A percentile compares a stretch with the other conserved stretches of the same genome.
Conservation (phyloP, 2,113 vertebrate species). For the Corapipo altera region DNA sequence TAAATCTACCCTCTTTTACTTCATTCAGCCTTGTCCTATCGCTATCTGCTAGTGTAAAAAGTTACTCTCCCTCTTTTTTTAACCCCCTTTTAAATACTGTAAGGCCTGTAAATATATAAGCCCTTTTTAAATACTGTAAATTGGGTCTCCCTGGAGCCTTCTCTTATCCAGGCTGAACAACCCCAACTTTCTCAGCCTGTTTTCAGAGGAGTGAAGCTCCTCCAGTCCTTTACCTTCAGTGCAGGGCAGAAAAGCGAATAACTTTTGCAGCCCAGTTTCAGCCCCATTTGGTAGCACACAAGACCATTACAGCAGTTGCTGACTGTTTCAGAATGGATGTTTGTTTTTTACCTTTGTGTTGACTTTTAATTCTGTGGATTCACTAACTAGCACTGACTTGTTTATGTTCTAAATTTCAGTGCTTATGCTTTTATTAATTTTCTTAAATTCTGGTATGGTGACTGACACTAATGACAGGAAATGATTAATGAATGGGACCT, state of each 20-base stretch:
- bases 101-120: neutral
- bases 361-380: neutral
- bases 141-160: neutral
- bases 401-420: neutral
- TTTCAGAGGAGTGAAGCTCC: neutral
- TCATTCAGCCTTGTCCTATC: fast-evolving
- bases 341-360: neutral
- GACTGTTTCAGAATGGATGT: neutral
- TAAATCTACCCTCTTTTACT: neutral
- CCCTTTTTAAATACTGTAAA: neutral
- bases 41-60: neutral
- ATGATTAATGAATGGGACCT: neutral
- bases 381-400: neutral
- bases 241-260: neutral
- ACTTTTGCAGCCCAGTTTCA: neutral
- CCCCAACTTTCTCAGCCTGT: neutral
- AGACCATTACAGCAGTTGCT: neutral
- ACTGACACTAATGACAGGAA: conserved; percentile 26
- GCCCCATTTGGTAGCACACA: fast-evolving
- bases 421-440: neutral
- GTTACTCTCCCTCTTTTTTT: neutral
- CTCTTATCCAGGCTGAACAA: neutral
- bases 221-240: neutral
- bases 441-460: neutral
- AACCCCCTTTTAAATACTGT: neutral